Percentiles rank a stretch among this genome's conserved stretches.
Evolutionary conservation across 2,113 vertebrate species (phyloP).

Genomic region (Rallus limicola): DNA sequence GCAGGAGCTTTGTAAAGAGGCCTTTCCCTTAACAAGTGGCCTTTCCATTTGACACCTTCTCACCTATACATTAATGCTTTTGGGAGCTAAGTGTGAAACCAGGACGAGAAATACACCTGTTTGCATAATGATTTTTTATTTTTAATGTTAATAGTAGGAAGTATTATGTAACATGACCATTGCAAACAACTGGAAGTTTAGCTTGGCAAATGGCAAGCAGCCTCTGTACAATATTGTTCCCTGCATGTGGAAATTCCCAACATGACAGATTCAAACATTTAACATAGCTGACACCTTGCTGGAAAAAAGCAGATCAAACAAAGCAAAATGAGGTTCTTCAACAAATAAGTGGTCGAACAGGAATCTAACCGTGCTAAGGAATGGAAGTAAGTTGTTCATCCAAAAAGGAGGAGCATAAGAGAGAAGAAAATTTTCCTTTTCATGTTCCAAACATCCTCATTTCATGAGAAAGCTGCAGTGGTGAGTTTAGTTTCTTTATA

Average conservation of each 20-base stretch:
- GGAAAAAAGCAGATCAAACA: not conserved
- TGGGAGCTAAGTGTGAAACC: constrained; percentile 56
- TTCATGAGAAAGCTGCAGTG: not conserved
- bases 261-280: not conserved
- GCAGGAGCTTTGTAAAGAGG: not conserved
- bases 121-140: not conserved
- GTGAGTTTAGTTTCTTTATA: constrained; percentile 5
- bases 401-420: not conserved
- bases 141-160: constrained; percentile 32
- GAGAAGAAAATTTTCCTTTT: not conserved
- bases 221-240: not conserved
- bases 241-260: constrained; percentile 1
- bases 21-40: not conserved
- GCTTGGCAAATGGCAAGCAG: not conserved
- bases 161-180: constrained; percentile 8
- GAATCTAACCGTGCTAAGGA: not conserved
- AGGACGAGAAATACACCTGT: constrained; percentile 45
- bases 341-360: not conserved
- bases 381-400: not conserved
- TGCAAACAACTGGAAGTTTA: constrained; percentile 51
- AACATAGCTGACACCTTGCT: not conserved
- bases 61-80: constrained; percentile 1
- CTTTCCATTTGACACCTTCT: constrained; percentile 36
- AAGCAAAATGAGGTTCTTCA: not conserved
- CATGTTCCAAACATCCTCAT: not conserved